Evolutionary conservation across 37 sponge, comb jelly and placozoan species (phyloP).

Genomic region (Ephydatia muelleri): DNA sequence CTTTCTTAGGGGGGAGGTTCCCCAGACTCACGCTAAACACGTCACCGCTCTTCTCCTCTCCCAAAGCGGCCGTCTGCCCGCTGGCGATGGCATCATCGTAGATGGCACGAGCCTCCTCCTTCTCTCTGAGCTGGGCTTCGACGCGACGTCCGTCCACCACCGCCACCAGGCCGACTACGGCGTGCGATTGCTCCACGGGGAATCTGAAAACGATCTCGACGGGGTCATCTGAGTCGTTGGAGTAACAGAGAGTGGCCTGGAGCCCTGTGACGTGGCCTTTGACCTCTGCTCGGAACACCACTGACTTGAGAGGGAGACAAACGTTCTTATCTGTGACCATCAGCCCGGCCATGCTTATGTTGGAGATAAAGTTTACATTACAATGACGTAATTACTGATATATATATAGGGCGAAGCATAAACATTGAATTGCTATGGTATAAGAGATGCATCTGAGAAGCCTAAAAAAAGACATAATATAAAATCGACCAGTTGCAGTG

Average conservation of each 20-base stretch:
- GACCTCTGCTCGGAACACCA: slow-evolving; percentile 11
- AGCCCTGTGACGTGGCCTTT: slow-evolving; percentile 45
- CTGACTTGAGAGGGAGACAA: too few species aligned
- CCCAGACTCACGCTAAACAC: slow-evolving; percentile 66
- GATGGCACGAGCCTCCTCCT: slow-evolving; percentile 48
- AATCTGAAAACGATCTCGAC: slow-evolving; percentile 55
- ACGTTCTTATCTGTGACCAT: too few species aligned
- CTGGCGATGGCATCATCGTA: slow-evolving; percentile 72
- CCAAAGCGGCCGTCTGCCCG: slow-evolving; percentile 62
- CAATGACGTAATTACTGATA: too few species aligned
- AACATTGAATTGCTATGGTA: too few species aligned
- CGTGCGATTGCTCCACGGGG: slow-evolving; percentile 59
- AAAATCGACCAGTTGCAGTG: too few species aligned
- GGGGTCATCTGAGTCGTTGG: slow-evolving; percentile 53
- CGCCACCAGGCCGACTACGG: slow-evolving; percentile 60
- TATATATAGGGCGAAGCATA: too few species aligned
- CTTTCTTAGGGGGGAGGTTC: slow-evolving; percentile 65
- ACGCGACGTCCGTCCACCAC: slow-evolving; percentile 62
- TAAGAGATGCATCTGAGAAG: too few species aligned
- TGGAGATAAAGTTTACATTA: too few species aligned
- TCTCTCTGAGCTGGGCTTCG: slow-evolving; percentile 61
- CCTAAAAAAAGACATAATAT: too few species aligned
- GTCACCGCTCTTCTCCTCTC: slow-evolving; percentile 65
- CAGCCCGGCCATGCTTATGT: too few species aligned
- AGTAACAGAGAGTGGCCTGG: slow-evolving; percentile 31